Evolutionary conservation across 2,113 vertebrate species (phyloP).

Genomic region (Semicossyphus pulcher): DNA sequence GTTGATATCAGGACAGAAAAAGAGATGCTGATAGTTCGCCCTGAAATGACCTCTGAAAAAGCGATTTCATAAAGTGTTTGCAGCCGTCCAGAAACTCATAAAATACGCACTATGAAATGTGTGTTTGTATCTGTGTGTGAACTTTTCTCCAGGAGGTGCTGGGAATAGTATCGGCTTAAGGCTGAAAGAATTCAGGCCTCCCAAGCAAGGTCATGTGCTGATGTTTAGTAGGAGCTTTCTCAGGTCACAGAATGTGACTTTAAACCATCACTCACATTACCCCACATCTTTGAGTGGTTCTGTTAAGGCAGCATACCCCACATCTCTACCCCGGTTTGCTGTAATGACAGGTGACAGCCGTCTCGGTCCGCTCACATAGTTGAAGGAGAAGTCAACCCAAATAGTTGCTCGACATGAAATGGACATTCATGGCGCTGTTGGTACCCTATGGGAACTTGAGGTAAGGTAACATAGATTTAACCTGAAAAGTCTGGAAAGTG

Average conservation of each 20-base stretch:
- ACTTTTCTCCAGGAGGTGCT: slow-evolving; percentile 66
- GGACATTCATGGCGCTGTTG: slow-evolving; percentile 19
- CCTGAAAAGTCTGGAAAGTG: neutral
- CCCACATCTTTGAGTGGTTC: slow-evolving; percentile 67
- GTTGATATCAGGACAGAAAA: slow-evolving; percentile 25
- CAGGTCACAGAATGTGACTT: slow-evolving; percentile 78
- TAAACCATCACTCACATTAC: slow-evolving; percentile 76
- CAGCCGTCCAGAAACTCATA: slow-evolving; percentile 48
- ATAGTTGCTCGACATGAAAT: slow-evolving; percentile 45
- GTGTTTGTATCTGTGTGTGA: slow-evolving; percentile 57
- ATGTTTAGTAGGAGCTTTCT: slow-evolving; percentile 82
- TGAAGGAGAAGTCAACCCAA: slow-evolving; percentile 60
- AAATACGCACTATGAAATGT: slow-evolving; percentile 46
- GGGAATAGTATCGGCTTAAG: slow-evolving; percentile 79
- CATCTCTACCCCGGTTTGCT: slow-evolving; percentile 58
- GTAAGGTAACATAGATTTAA: neutral
- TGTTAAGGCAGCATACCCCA: slow-evolving; percentile 65
- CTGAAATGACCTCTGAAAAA: slow-evolving; percentile 36
- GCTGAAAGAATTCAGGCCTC: slow-evolving; percentile 79
- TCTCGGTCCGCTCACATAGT: slow-evolving; percentile 63
- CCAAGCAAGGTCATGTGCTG: slow-evolving; percentile 81
- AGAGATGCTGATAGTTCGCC: slow-evolving; percentile 29
- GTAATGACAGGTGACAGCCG: slow-evolving; percentile 75
- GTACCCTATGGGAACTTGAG: slow-evolving; percentile 10
- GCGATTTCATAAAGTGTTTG: slow-evolving; percentile 35